Evolutionary conservation across 2,113 vertebrate genomes (phyloP).

Genomic region (Micronisus gabar): DNA sequence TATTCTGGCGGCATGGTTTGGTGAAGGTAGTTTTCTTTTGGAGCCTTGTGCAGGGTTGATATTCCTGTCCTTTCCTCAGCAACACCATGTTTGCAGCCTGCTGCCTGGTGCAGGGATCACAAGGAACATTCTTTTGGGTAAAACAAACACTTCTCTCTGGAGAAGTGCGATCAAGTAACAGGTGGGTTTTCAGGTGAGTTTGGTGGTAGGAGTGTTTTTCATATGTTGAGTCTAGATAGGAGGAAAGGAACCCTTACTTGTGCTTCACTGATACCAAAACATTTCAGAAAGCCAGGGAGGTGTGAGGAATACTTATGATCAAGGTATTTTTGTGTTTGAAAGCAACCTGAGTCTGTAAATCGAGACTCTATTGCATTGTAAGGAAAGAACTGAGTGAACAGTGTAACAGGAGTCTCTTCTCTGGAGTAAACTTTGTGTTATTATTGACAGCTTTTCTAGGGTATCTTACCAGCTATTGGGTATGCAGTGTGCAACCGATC

Average conservation of each 20-base stretch:
- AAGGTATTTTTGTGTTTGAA: neutral
- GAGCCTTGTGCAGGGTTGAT: neutral
- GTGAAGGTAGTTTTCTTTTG: neutral
- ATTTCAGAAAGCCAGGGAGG: neutral
- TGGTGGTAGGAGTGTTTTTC: neutral
- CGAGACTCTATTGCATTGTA: neutral
- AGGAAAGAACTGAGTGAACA: neutral
- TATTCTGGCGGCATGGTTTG: neutral
- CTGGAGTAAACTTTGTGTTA: neutral
- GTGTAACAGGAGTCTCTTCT: neutral
- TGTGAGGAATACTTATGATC: neutral
- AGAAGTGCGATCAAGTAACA: neutral
- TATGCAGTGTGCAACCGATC: neutral
- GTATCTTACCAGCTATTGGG: neutral
- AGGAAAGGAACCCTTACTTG: neutral
- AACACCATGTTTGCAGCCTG: neutral
- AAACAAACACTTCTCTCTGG: neutral
- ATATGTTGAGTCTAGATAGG: neutral
- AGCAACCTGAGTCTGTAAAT: neutral
- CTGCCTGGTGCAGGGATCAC: neutral
- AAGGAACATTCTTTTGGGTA: neutral
- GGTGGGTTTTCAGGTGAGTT: neutral
- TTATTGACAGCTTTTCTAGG: neutral
- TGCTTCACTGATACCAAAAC: neutral
- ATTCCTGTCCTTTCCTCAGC: neutral